phyloP scores from a whole-genome alignment of 2,113 vertebrate genomes.

The Mionectes macconnelli region DNA sequence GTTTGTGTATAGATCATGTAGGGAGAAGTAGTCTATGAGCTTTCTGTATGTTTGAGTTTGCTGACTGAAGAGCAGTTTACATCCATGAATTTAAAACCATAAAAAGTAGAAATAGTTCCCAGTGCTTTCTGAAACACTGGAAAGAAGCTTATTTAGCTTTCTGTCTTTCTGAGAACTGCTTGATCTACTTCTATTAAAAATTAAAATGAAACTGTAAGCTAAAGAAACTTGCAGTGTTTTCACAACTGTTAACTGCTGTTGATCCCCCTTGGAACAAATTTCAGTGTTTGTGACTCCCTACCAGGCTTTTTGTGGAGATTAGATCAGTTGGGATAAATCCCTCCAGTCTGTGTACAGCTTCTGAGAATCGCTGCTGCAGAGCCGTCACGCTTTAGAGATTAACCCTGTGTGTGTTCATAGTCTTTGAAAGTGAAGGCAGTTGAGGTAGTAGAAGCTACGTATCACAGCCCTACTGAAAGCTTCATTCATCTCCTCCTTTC shows the following conservation, averaged over 20 bases:
- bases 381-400: not conserved
- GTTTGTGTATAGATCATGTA: not conserved
- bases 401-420: rapidly evolving
- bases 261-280: not conserved
- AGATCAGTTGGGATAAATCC: not conserved
- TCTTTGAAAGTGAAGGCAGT: not conserved
- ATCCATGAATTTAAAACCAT: not conserved
- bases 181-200: not conserved
- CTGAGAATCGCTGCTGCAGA: not conserved
- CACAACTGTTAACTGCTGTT: not conserved
- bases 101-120: not conserved
- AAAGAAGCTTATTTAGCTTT: not conserved
- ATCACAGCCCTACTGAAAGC: not conserved
- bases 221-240: not conserved
- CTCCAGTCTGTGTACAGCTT: not conserved
- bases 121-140: not conserved
- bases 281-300: not conserved
- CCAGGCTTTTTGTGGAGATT: not conserved
- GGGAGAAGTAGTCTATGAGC: not conserved
- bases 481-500: not conserved
- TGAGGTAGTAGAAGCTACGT: not conserved
- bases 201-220: not conserved
- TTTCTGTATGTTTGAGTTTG: not conserved
- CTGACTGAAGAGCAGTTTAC: not conserved
- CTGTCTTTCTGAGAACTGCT: not conserved